These are phyloP conservation scores for Epinephelus awoara DNA, from an alignment of 2,797 vertebrate species.

Conservation along the genomic window DNA sequence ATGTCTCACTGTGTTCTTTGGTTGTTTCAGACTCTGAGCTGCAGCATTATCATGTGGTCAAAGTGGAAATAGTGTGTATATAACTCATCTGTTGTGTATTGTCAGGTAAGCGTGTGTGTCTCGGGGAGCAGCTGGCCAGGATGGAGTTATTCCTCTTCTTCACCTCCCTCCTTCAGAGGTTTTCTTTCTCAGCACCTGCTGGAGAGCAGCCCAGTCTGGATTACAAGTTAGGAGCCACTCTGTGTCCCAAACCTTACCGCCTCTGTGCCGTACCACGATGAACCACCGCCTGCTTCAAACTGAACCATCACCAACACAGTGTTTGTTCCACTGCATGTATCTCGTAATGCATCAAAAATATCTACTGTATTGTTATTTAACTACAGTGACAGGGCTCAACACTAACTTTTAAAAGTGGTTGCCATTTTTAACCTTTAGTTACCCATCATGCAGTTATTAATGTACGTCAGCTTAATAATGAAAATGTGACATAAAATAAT, in stretches of 20 bases:
- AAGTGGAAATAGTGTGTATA: not conserved
- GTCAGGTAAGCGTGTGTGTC: conserved; percentile 86
- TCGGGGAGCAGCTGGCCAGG: conserved; percentile 85
- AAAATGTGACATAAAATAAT: no score
- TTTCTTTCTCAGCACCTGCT: conserved; percentile 78
- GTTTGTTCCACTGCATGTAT: no score
- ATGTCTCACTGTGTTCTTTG: no score
- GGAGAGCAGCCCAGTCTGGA: conserved; percentile 75
- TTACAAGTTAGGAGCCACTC: conserved; percentile 63
- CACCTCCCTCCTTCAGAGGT: conserved; percentile 86
- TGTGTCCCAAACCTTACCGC: conserved; percentile 80
- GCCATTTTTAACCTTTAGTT: no score
- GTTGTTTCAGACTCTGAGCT: not conserved
- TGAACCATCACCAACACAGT: no score
- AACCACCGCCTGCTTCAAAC: not conserved
- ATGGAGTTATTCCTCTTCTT: conserved; percentile 84
- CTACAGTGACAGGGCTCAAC: no score
- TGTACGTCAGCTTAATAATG: no score
- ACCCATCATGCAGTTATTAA: no score
- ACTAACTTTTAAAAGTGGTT: no score
- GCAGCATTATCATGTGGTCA: not conserved
- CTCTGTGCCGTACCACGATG: conserved; percentile 75
- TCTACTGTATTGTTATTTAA: no score
- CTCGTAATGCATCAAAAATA: no score
- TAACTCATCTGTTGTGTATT: not conserved